Evolutionary conservation across 2,888 invertebrate species (phyloP).

Genomic region (Agonopterix subpropinquella): DNA sequence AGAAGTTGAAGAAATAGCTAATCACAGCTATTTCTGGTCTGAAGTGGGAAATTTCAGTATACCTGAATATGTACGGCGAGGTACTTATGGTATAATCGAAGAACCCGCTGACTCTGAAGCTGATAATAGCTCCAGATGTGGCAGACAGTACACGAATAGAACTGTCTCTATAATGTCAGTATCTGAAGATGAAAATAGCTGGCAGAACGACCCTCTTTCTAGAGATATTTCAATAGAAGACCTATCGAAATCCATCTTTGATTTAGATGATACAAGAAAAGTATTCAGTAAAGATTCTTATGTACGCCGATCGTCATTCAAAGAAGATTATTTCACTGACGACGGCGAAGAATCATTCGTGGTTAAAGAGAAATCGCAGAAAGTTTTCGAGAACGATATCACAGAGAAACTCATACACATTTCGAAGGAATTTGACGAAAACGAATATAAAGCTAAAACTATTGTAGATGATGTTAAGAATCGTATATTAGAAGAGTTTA

Average conservation of each 20-base stretch:
- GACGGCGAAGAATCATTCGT: slow-evolving; percentile 60
- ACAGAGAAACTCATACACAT: slow-evolving; percentile 65
- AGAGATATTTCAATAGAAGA: slow-evolving; percentile 77
- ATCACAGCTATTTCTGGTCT: slow-evolving; percentile 74
- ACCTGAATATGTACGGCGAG: slow-evolving; percentile 60
- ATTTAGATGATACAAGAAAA: slow-evolving; percentile 68
- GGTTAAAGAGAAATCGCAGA: slow-evolving; percentile 56
- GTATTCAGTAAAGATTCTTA: slow-evolving; percentile 68
- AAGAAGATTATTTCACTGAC: slow-evolving; percentile 60
- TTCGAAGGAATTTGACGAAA: slow-evolving; percentile 61
- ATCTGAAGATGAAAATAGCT: slow-evolving; percentile 78
- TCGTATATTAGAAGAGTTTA: slow-evolving; percentile 62
- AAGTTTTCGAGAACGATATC: slow-evolving; percentile 64
- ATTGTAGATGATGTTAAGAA: slow-evolving; percentile 57
- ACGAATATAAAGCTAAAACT: slow-evolving; percentile 46
- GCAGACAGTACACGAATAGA: slow-evolving; percentile 53
- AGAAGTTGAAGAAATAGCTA: slow-evolving; percentile 77
- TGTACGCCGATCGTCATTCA: slow-evolving; percentile 62
- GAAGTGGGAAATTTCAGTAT: slow-evolving; percentile 66
- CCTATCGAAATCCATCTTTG: slow-evolving; percentile 68
- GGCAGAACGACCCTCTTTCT: slow-evolving; percentile 71
- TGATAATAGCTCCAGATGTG: slow-evolving; percentile 51
- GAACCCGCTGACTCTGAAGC: slow-evolving; percentile 73
- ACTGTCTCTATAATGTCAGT: slow-evolving; percentile 80
- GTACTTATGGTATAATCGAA: slow-evolving; percentile 66